Evolutionary conservation across 1,140 invertebrate genomes (phyloP), one percentile per base, ranked within the genome.

Genomic region (Tetragonula clypearis): DNA sequence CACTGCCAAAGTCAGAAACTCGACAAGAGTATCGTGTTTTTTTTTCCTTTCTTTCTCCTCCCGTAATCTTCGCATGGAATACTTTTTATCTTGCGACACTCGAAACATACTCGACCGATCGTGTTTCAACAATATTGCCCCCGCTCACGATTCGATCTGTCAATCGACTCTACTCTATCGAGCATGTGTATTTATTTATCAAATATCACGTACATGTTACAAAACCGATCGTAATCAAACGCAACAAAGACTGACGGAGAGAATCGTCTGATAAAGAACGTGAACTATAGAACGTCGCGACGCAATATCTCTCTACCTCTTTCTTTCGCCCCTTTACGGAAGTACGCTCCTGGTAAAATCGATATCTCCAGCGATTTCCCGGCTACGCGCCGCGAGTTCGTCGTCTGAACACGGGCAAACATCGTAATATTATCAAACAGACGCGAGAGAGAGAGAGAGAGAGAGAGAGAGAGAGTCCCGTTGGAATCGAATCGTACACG

Each of bases 291-390:
- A 19, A n/a, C 15, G 21, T 11, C 23, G 23, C 55, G 55, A 23
- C 21, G 21, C 11, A 12, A 26, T 30, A 58, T 79, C 30, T 58
- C 14, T 4, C 55, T n/a, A n/a, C n/a, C 41, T 41, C 41, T 49
- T 0, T 49, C 41, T 81, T 56, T 62, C 19, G 1, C n/a, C 17
- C 19, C 71, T 0, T 49, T 3, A 4, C 55, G 15, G n/a, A 76
- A 49, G 11, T 74, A 85, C 83, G 78, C 30, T 65, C 82, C 86
- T 84, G 77, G 78, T 76, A 82, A 88, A 88, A 88, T 88, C 87
- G 84, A 88, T 88, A 84, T 58, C 35, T 55, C 35, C 66, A 6
- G 55, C 82, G 30, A 62, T 65, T 75, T 85, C 35, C 74, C 55
- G n/a, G 49, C 58, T 41, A 62, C 71, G 68, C 56, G 49, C 66